phyloP scores from a whole-genome alignment of 2,888 invertebrate genomes.

The Tyria jacobaeae region DNA sequence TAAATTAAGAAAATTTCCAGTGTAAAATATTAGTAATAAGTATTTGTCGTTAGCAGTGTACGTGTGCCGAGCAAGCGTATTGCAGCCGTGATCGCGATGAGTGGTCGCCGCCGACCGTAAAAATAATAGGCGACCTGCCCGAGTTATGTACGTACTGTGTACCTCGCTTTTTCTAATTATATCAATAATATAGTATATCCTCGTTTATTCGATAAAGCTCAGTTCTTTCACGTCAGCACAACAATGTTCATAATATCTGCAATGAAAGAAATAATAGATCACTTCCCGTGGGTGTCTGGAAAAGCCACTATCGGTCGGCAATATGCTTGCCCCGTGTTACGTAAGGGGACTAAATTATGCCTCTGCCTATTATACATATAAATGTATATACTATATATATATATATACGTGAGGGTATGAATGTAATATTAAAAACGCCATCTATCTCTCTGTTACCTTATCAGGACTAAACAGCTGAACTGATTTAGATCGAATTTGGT shows the following conservation, averaged over 20 bases:
- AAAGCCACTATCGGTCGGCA: no score
- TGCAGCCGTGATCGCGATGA: conserved; percentile 62
- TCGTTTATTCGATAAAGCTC: not conserved
- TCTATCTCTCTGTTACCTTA: no score
- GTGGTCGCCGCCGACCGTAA: conserved; percentile 77
- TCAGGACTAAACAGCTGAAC: no score
- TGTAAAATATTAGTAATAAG: not conserved
- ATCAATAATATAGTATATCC: not conserved
- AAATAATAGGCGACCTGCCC: conserved; percentile 77
- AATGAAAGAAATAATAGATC: not conserved
- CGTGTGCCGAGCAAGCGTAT: conserved; percentile 36
- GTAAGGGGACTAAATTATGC: no score
- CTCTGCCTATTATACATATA: no score
- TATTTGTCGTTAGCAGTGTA: conserved; percentile 31
- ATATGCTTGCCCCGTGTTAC: no score
- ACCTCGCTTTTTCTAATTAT: conserved; percentile 16
- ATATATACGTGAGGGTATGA: no score
- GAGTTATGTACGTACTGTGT: conserved; percentile 24
- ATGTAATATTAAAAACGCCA: no score
- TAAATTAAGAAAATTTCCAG: no score
- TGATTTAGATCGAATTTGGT: no score
- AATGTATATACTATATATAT: no score
- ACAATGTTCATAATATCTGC: not conserved
- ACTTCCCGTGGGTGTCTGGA: no score
- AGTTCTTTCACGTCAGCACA: not conserved